A percentile compares a stretch with the other conserved stretches of the same genome.
Evolutionary conservation across 2,888 invertebrate genomes (phyloP).

Genomic region (Pheosia tremula): DNA sequence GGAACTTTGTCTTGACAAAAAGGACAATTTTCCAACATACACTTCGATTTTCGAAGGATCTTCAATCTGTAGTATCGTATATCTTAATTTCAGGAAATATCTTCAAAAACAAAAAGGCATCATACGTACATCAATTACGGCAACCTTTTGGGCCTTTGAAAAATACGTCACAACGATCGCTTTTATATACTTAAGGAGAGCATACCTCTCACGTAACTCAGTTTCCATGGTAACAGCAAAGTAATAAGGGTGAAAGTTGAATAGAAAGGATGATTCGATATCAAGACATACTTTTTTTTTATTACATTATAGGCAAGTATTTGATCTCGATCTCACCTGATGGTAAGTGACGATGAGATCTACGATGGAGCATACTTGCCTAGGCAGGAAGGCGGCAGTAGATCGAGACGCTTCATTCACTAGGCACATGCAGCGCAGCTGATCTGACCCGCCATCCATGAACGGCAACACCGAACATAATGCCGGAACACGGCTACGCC

Average conservation of each 20-base stretch:
- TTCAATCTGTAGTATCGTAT: not conserved
- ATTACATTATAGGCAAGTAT: too few species aligned
- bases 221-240: constrained; percentile 49
- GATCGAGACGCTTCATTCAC: too few species aligned
- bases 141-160: constrained; percentile 5
- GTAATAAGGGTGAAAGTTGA: constrained; percentile 45
- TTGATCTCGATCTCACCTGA: too few species aligned
- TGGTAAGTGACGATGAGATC: too few species aligned
- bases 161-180: constrained; percentile 9
- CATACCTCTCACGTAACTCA: constrained; percentile 41
- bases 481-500: too few species aligned
- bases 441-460: too few species aligned
- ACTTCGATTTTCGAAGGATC: not conserved
- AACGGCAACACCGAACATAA: too few species aligned
- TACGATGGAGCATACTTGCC: too few species aligned
- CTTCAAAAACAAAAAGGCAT: constrained; percentile 13
- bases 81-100: constrained; percentile 22
- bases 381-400: too few species aligned
- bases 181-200: constrained; percentile 33
- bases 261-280: constrained; percentile 44
- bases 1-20: not conserved
- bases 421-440: too few species aligned
- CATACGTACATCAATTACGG: constrained; percentile 17
- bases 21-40: not conserved
- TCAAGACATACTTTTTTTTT: too few species aligned